Base-by-base conservation (phyloP, 2,113 vertebrate genomes). In the Ia io region DNA sequence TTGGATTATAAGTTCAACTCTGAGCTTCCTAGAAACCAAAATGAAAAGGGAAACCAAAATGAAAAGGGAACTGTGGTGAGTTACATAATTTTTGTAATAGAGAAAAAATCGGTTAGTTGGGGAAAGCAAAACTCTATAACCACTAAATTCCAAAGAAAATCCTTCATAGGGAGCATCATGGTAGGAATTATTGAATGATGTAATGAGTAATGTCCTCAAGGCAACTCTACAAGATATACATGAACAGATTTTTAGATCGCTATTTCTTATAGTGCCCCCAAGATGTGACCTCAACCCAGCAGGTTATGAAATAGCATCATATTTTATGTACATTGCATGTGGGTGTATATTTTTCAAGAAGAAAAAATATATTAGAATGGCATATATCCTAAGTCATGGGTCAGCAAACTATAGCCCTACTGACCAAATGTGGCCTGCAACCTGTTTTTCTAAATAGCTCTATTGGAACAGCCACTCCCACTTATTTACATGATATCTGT, bases 21-120 rank as follows among this genome's bases (percentile, higher is more conserved):
- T 93, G 32, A 87, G 65, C 70, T 94, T 91, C 74, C 83, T 76
- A 69, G 10, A 89, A 84, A 84, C 53, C 53, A 91, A 90, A 79
- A 51, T 22, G 59, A 53, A 82, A 63, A 90, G 30, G 22, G 1
- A 89, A 89, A 84, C 53, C 53, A 91, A 90, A 79, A 51, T 22
- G 59, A 53, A 82, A 63, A 90, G 30, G 22, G 1, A 89, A 89
- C 93, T 40, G 35, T 35, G 1, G 13, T 22, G 5, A 88, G 12
- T 79, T 83, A 59, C 17, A 30, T 42, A 35, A 47, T 59, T 86
- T 89, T 92, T 87, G 3, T 59, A 69, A 83, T 16, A 69, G 37
- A 11, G 6, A 74, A 37, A 76, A 63, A 44, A 74, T 28, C 13
- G 23, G 35, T 88, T 51, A 78, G 5, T 78, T 32, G 78, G 37